phyloP scores from a whole-genome alignment of 2,888 invertebrate species.

The Liposcelis brunnea region DNA sequence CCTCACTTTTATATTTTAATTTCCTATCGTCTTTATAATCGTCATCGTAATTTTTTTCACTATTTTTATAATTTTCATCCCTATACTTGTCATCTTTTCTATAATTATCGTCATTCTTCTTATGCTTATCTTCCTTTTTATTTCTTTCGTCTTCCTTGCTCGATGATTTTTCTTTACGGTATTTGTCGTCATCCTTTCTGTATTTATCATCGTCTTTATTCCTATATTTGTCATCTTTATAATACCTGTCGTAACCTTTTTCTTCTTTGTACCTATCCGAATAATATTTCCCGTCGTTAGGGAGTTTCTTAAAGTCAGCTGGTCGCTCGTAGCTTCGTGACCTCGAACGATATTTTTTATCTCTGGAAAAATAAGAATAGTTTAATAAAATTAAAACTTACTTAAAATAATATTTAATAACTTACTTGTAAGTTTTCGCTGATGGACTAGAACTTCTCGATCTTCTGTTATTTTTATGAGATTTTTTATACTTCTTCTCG shows the following conservation, averaged over 20 bases:
- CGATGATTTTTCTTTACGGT: not conserved
- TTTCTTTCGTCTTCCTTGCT: not conserved
- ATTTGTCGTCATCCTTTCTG: slow-evolving; percentile 1
- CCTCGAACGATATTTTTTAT: slow-evolving; percentile 27
- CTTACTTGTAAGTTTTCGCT: slow-evolving; percentile 16
- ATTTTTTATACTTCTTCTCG: slow-evolving; percentile 18
- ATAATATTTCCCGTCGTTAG: not conserved
- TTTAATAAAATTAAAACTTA: not conserved
- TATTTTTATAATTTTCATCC: not conserved
- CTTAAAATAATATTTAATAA: not conserved
- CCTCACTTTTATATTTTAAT: too few species aligned
- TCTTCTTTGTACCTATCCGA: slow-evolving; percentile 5
- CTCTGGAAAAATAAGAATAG: slow-evolving; percentile 21
- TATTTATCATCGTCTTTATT: not conserved
- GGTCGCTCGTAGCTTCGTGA: slow-evolving; percentile 21
- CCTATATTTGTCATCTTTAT: not conserved
- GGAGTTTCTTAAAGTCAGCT: not conserved
- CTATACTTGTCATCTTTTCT: slow-evolving; percentile 6
- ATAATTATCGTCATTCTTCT: slow-evolving; percentile 2
- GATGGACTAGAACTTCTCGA: slow-evolving; percentile 18
- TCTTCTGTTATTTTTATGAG: slow-evolving; percentile 16
- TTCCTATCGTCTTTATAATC: too few species aligned
- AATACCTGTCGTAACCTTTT: not conserved
- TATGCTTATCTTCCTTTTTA: slow-evolving; percentile 2
- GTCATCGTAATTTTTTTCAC: not conserved